Base-by-base conservation (phyloP, 2,797 vertebrate genomes). In the Simalia tracyae region DNA sequence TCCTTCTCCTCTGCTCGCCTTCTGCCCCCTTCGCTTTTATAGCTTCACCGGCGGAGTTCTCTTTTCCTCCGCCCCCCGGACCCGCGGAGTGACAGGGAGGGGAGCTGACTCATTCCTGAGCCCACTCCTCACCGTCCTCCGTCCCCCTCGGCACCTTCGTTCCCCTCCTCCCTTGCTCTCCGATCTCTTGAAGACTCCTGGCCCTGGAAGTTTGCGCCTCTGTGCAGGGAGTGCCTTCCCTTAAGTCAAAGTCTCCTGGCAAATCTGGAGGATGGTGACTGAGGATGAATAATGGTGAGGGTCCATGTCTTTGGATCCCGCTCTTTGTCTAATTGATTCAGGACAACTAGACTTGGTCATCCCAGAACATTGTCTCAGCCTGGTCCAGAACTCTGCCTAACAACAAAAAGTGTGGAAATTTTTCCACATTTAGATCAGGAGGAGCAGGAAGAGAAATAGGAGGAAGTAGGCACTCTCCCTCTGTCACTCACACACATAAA, bases 81-180 rank as follows among this genome's bases (percentile, higher is more conserved):
- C 97, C 97, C 94, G 96, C 96, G 93, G 90, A 96, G 95, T 96
- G 97, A 98, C 98, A 97, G 96, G 97, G 97, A 95, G 93, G 95
- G 97, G 98, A 98, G 95, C 95, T 92, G 96, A 97, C 97, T 97
- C 95, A 87, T 96, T 81, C 93, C 91, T 26, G 60, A 85, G 66
- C 92, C 92, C 92, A 92, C 88, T 90, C 92, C 92, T 68, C 88
- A 87, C 90, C 36, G 5, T 17, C 85, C 56, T 24, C 87, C 17
- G 66, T 15, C 68, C 84, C 84, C 12, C 28, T 54, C 90, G 63
- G 57, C 88, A 81, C 57, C 86, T 61, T 31, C 87, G 12, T 36
- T 56, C 64, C 46, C 9, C 14, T 2, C 31, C 60, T 50, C 86
- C 54, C 26, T 9, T 72, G 14, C 59, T 22, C 22, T 12, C 36